phyloP scores from a whole-genome alignment of 2,888 invertebrate species.

The Ariolimax columbianus region DNA sequence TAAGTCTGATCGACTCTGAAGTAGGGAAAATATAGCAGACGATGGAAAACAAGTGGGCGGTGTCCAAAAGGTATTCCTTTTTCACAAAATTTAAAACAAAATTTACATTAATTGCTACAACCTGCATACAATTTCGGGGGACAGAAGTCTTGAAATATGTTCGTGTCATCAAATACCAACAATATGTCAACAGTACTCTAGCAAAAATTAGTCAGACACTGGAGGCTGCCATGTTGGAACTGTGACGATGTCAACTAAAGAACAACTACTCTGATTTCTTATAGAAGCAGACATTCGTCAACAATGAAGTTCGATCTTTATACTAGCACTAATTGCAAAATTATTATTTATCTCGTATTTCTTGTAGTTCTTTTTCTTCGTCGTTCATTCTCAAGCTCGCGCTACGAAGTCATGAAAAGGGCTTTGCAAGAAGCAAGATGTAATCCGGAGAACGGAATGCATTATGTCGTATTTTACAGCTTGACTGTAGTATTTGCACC shows the following conservation, averaged over 20 bases:
- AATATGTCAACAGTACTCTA: background rate
- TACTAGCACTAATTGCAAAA: too few relatives aligned
- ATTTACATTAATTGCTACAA: background rate
- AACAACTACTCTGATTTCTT: constrained; percentile 51
- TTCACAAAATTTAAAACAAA: background rate
- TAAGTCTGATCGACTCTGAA: too few relatives aligned
- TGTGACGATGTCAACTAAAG: constrained; percentile 54
- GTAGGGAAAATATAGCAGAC: background rate
- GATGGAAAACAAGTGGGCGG: constrained; percentile 31
- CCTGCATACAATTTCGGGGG: background rate
- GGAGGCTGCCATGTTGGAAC: constrained; percentile 60
- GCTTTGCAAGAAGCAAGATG: too few relatives aligned
- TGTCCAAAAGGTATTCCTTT: background rate
- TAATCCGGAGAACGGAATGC: too few relatives aligned
- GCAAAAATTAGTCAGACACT: constrained; percentile 33
- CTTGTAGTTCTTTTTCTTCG: too few relatives aligned
- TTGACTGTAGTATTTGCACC: too few relatives aligned
- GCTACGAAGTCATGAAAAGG: too few relatives aligned
- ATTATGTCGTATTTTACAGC: too few relatives aligned
- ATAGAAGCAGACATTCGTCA: background rate
- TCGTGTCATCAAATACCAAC: background rate
- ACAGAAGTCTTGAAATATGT: background rate
- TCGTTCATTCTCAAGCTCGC: too few relatives aligned
- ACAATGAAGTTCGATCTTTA: background rate
- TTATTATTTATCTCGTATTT: too few relatives aligned